Base-by-base conservation (phyloP, 1,140 invertebrate species). In the Elymnias hypermnestra region DNA sequence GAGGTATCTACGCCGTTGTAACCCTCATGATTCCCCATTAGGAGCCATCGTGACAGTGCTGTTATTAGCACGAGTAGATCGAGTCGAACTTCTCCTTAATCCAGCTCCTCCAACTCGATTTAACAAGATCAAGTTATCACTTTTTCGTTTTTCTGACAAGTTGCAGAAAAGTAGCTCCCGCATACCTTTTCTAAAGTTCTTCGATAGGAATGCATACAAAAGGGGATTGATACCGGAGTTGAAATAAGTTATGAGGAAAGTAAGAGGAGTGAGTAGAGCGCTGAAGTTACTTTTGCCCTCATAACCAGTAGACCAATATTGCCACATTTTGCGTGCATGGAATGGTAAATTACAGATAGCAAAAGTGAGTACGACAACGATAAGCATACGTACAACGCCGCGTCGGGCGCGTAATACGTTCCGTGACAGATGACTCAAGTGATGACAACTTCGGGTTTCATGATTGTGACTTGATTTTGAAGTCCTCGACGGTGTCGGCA, bases 201-300 rank as follows among this genome's bases (percentile, higher is more conserved):
- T 91, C 0, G 94, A 95, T 28, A 96, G 87, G 68, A 95, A 93
- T 1, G 94, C 94, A 75, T 96, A 96, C 2, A 96, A 88, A 26
- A 96, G 81, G 1, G 94, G 94, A 83, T 96, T 96, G 42, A 95
- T 89, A 19, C 92, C 94, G 7, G 93, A 94, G 87, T 96, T 95
- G 72, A 93, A 91, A 64, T 95, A 96, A 22, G 94, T 91, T 52
- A 95, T 89, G 26, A 96, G 89, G 76, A 93, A 94, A 5, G 94
- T 95, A n/a, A 93, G 86, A 1, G 94, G 93, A 1, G 94, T 94
- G 31, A 96, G 87, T 1, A 95, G 82, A 8, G 91, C 90, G 65
- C 91, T 92, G 63, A 93, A 91, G 57, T 90, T 87, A 33, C 89
- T 90, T 17, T 88, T 88, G 28, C 89, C 89, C 42, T 90, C 83